phyloP scores from a whole-genome alignment of 1,140 invertebrate species.

The Drosophila tani region DNA sequence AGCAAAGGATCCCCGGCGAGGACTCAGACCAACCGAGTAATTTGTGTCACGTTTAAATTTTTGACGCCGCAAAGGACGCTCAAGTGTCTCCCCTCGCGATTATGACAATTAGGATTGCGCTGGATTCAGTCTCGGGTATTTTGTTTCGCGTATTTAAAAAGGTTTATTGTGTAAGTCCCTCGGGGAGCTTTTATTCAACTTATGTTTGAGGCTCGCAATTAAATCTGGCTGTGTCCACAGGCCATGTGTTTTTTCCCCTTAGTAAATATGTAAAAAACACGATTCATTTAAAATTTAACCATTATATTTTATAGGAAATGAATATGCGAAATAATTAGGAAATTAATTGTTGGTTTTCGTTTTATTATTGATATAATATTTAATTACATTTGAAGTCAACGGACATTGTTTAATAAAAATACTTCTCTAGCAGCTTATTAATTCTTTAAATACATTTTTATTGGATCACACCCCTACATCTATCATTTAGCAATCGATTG shows the following conservation, averaged over 20 bases:
- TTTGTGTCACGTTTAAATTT: constrained; percentile 82
- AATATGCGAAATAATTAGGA: not conserved
- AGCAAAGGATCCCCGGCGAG: constrained; percentile 16
- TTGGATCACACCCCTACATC: not conserved
- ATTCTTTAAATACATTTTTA: not conserved
- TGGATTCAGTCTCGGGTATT: constrained; percentile 42
- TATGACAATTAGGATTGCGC: constrained; percentile 73
- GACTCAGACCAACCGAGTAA: constrained; percentile 57
- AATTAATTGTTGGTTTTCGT: too few relatives aligned
- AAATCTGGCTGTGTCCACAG: constrained; percentile 8
- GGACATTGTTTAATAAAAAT: not conserved
- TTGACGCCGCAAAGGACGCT: constrained; percentile 70
- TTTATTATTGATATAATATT: not conserved
- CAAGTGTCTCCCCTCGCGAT: constrained; percentile 58
- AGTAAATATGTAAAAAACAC: not conserved
- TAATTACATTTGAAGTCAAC: not conserved
- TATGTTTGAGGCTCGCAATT: constrained; percentile 24
- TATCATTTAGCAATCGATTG: constrained; percentile 21
- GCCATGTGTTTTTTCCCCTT: not conserved
- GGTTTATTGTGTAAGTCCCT: constrained; percentile 58
- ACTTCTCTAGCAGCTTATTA: not conserved
- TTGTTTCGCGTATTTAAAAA: constrained; percentile 43
- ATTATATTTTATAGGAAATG: not conserved
- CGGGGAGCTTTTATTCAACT: constrained; percentile 34
- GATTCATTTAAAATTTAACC: not conserved